Base-by-base conservation (phyloP, 2,888 invertebrate species). In the Dyspetes luteomarginatus region DNA sequence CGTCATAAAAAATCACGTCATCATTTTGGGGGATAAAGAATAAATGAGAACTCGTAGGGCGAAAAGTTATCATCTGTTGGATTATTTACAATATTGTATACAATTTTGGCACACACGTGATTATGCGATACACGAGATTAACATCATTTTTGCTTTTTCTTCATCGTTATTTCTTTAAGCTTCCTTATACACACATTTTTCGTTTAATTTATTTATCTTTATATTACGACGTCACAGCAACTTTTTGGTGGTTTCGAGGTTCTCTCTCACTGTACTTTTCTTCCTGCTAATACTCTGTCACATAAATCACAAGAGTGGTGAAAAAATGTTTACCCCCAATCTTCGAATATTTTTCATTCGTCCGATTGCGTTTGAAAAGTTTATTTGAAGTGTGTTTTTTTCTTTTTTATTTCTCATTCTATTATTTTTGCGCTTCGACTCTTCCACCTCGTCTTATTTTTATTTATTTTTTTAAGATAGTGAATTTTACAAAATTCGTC, bases 81-180 rank as follows among this genome's bases (percentile, higher is more conserved):
- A 64, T 22, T 76, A 81, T 81, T 72, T 72, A 76, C 80, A 76
- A 68, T 50, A 68, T n/a, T n/a, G 62, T 76, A 56, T 43, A 64
- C 48, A 74, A 43, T 12, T 67, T 45, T 67, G 50, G 62, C 68
- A 56, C 67, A 64, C 15, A 72, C 30, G 60, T 56, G 55, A 56
- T 50, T 41, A 81, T 43, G 68, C 24, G 48, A 68, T 58, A 64
- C 41, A 55, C 62, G 55, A 50, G 26, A 48, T 75, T 48, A 62
- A 75, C 62, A 60, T 75, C 26, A 52, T 68, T 52, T 56, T 67
- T 64, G 41, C 30, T 30, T 43, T 56, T 76, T 17, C 28, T 69
- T 41, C 22, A 36, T 41, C 15, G 17, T 64, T 50, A 36, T 60
- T 60, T 75, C n/a, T n/a, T 73, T 30, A 67, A 52, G 45, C 43